Evolutionary conservation across 92 coral and sea anemone species (phyloP), one percentile per base, ranked within the genome.

Genomic region (Paragorgia papillata): DNA sequence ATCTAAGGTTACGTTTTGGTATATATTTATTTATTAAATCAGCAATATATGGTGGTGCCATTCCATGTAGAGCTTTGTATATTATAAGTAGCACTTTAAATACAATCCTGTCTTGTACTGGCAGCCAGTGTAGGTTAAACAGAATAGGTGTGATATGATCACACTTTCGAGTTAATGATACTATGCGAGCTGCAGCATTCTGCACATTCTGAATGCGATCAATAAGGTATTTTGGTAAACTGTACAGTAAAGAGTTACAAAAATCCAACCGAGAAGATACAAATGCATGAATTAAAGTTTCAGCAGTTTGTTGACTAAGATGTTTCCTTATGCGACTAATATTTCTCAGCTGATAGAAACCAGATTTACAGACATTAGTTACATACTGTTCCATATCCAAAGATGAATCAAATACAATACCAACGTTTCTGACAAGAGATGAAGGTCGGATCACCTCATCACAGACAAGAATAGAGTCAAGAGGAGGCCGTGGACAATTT

Each of bases 311-410:
- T 48, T 25, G 26, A 17, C 37, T 48, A 7, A 69, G 76, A 28
- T 25, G 32, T 48, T 69, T 69, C 57, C 61, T 69, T 48, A 69
- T 32, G 24, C 61, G 26, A 4, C 41, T 20, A 25, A 69, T 69
- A 8, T 69, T 69, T 24, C 62, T 26, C 26, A 76, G 13, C 48
- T 76, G 32, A 39, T 67, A 79, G 39, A 79, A 84, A 20, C 53
- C 84, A 3, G 80, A 20, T 64, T 82, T 82, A 44, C 86, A 82
- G 17, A 64, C 62, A 49, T 74, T 59, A 27, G 80, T 62, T 4
- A 82, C 76, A 24, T 75, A 83, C 5, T 44, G 59, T 43, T 66
- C 79, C 86, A 86, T 69, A 33, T 83, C 22, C 80, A 82, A 31
- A 34, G 59, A 49, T 66, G 75, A 33, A 50, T 80, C 86, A 54